phyloP scores from a whole-genome alignment of 2,113 vertebrate species.

The Morone chrysops region DNA sequence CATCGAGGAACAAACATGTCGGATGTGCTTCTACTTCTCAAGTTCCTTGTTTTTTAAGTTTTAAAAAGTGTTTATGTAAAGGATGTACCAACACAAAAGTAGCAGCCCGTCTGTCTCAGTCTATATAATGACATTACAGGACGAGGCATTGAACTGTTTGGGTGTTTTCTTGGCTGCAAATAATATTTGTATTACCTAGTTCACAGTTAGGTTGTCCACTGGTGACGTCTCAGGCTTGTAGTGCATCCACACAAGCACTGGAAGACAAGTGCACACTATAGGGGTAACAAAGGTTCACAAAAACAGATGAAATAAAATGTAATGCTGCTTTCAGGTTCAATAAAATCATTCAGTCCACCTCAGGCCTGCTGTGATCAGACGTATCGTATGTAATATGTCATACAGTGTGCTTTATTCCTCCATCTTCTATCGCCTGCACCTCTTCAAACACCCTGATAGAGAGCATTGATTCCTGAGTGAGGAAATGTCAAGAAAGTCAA shows the following conservation, averaged over 20 bases:
- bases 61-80: background rate
- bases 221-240: background rate
- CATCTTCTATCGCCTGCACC: background rate
- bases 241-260: background rate
- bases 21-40: background rate
- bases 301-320: too few species aligned
- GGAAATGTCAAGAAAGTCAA: constrained; percentile 7
- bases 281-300: background rate
- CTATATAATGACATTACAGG: background rate
- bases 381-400: background rate
- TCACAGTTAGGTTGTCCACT: background rate
- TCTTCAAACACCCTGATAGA: background rate
- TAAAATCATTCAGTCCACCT: background rate
- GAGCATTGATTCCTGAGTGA: background rate
- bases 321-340: background rate
- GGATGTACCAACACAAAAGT: background rate
- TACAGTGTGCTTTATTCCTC: background rate
- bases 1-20: constrained; percentile 16
- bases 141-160: background rate
- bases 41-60: background rate
- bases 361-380: background rate
- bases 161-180: background rate
- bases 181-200: background rate
- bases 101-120: background rate
- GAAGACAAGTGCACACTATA: background rate